Evolutionary conservation across 2,797 vertebrate genomes (phyloP).

Genomic region (Peromyscus attwateri): DNA sequence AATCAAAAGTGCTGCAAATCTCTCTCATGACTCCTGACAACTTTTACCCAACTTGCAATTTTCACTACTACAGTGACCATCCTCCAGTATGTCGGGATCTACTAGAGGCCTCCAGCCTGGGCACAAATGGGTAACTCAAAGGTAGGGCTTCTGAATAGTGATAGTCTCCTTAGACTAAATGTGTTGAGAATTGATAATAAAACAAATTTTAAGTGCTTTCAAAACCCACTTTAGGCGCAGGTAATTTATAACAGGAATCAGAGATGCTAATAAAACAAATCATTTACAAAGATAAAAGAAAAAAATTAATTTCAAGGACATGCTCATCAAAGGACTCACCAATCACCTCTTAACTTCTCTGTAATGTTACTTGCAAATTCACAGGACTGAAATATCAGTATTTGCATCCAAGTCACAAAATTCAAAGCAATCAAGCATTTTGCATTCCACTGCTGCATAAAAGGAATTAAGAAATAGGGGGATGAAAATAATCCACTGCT

Average conservation of each 20-base stretch:
- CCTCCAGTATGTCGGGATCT: not conserved
- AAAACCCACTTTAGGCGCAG: conserved; percentile 71
- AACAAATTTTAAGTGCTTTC: conserved; percentile 78
- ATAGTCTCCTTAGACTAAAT: conserved; percentile 49
- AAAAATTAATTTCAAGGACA: conserved; percentile 74
- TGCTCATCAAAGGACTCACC: conserved; percentile 67
- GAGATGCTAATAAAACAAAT: conserved; percentile 76
- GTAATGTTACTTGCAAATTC: conserved; percentile 77
- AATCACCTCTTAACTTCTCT: conserved; percentile 71
- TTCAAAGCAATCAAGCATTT: conserved; percentile 48
- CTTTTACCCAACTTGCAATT: conserved; percentile 43
- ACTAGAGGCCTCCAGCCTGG: conserved; percentile 47
- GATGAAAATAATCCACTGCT: conserved; percentile 68
- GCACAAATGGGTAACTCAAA: conserved; percentile 46
- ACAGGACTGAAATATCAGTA: conserved; percentile 10
- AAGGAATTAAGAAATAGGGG: conserved; percentile 68
- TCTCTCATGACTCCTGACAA: conserved; percentile 40
- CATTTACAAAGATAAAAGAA: conserved; percentile 58
- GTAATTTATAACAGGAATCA: conserved; percentile 54
- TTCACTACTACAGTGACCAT: conserved; percentile 46
- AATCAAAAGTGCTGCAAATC: conserved; percentile 49
- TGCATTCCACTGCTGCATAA: not conserved
- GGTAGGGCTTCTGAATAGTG: conserved; percentile 28
- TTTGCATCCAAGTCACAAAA: conserved; percentile 67
- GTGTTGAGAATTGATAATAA: conserved; percentile 43